Base-by-base conservation (phyloP, 2,797 vertebrate genomes). In the Leptatherina wallacei region DNA sequence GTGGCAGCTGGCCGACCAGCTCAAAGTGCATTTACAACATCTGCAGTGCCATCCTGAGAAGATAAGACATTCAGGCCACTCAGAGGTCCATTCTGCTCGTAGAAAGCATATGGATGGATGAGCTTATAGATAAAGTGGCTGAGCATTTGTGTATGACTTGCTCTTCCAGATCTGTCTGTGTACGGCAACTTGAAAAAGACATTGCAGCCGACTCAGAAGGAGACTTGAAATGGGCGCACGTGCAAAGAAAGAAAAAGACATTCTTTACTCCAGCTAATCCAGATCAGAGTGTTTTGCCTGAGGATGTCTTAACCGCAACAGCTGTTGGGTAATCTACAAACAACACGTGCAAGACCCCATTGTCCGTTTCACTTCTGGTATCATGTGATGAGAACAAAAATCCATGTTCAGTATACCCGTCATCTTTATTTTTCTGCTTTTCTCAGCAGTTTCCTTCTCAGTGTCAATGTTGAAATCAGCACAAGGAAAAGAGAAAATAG, bases 271-370 rank as follows among this genome's bases (percentile, higher is more conserved):
- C 3, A 64, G 67, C 71, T 78, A 75, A 88, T 83, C 70, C 70
- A 75, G 73, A 75, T 81, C 73, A 74, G 30, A 61, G 64, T 30
- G 68, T 82, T 59, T 75, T 40, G 59, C 61, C 70, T 65, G 51
- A 20, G 8, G 64, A 78, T 63, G 58, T 70, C 65, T 78, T 65
- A 73, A 75, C 60, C 24, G 44, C 65, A 82, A 51, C 78, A 82
- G 78, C 80, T 88, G 76, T 59, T 69, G 72, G 77, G 40, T 80
- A 78, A 87, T 84, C 69, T 42, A 64, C 61, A 75, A 75, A 61
- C 35, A 29, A 22, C 49, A 79, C 0, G 7, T 75, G 47, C 24
- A 29, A 12, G 32, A 71, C 56, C 38, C 36, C 27, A 27, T 9
- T 63, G 40, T 75, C 65, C 22, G 49, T 29, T 78, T 63, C 52